Evolutionary conservation across 2,113 vertebrate species (phyloP).

Genomic region (Phaethon lepturus): DNA sequence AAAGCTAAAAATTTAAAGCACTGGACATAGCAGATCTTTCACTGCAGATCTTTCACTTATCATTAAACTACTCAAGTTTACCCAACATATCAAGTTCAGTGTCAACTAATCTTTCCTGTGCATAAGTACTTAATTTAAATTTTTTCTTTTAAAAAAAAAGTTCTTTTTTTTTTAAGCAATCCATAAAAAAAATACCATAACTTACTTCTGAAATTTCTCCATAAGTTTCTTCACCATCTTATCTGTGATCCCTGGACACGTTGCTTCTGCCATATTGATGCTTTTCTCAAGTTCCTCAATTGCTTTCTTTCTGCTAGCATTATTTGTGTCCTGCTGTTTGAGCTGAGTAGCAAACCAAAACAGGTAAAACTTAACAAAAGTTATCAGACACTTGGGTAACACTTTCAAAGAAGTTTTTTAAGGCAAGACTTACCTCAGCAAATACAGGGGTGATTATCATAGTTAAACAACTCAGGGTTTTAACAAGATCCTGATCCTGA

Average conservation of each 20-base stretch:
- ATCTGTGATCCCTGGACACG: slow-evolving; percentile 94
- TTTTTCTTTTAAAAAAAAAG: background rate
- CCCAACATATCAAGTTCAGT: background rate
- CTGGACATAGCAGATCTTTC: background rate
- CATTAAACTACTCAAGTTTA: background rate
- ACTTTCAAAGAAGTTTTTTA: background rate
- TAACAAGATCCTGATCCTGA: slow-evolving; percentile 87
- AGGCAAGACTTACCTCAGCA: slow-evolving; percentile 83
- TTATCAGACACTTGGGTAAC: background rate
- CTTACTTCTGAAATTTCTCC: slow-evolving; percentile 92
- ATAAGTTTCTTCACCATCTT: slow-evolving; percentile 95
- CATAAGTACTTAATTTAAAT: background rate
- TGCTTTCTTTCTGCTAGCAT: slow-evolving; percentile 83
- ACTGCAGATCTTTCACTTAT: background rate
- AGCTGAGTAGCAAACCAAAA: slow-evolving; percentile 74
- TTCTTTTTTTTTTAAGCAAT: no score
- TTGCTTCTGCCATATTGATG: slow-evolving; percentile 88
- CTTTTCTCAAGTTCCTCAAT: slow-evolving; percentile 94
- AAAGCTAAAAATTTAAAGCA: background rate
- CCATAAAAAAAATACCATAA: background rate
- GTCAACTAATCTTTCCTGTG: background rate
- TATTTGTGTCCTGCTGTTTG: slow-evolving; percentile 92
- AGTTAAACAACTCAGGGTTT: slow-evolving; percentile 85
- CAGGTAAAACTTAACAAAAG: background rate
- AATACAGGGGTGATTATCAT: slow-evolving; percentile 92